These are phyloP conservation scores for Rhadina sibilatrix DNA, from an alignment of 2,113 vertebrate genomes.

Conservation along the genomic window DNA sequence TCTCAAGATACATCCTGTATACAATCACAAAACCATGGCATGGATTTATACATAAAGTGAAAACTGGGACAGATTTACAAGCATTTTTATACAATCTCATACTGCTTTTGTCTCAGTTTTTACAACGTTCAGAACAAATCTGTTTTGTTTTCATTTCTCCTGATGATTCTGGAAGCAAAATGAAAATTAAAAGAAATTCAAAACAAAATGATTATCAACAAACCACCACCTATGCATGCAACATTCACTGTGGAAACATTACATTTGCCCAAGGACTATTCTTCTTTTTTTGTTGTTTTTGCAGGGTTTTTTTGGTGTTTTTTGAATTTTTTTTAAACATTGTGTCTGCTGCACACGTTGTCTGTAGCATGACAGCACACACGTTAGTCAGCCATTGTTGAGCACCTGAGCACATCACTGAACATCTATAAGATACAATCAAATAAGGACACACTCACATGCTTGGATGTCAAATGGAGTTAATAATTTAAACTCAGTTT, in stretches of 20 bases:
- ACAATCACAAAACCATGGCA: slow-evolving; percentile 96
- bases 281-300: slow-evolving; percentile 52
- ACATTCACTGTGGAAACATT: slow-evolving; percentile 93
- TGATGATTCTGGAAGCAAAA: slow-evolving; percentile 81
- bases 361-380: slow-evolving; percentile 81
- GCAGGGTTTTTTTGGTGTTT: slow-evolving; percentile 26
- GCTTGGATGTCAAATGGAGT: slow-evolving; percentile 85
- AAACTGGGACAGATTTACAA: slow-evolving; percentile 95
- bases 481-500: slow-evolving; percentile 77
- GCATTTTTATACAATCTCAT: slow-evolving; percentile 90
- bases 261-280: slow-evolving; percentile 81
- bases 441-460: slow-evolving; percentile 86
- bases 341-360: slow-evolving; percentile 73
- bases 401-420: slow-evolving; percentile 83
- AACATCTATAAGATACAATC: slow-evolving; percentile 84
- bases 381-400: slow-evolving; percentile 75
- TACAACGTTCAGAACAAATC: slow-evolving; percentile 77
- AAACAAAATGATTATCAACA: slow-evolving; percentile 73
- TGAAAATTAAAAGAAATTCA: slow-evolving; percentile 31
- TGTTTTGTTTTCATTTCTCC: slow-evolving; percentile 40
- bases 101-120: slow-evolving; percentile 75
- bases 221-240: slow-evolving; percentile 94
- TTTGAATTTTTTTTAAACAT: slow-evolving; percentile 70
- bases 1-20: slow-evolving; percentile 93
- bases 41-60: slow-evolving; percentile 90